Evolutionary conservation across 2,797 vertebrate genomes (phyloP).

Genomic region (Etheostoma perlongum): DNA sequence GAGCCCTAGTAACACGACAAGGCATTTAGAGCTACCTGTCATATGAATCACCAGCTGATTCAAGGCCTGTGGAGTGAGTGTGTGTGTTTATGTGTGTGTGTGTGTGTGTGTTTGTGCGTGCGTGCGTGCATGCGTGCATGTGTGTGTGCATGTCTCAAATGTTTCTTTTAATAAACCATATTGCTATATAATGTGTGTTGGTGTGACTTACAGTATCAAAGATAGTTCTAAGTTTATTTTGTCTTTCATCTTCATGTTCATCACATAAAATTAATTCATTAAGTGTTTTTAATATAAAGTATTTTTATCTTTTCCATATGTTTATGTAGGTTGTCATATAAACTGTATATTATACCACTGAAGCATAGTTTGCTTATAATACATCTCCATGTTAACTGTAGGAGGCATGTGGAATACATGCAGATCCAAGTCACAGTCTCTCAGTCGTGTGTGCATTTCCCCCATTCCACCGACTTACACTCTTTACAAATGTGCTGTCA

Average conservation of each 20-base stretch:
- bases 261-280: neutral
- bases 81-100: neutral
- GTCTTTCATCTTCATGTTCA: constrained; percentile 8
- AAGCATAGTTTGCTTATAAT: neutral
- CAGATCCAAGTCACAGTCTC: constrained; percentile 33
- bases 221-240: neutral
- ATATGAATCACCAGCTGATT: constrained; percentile 50
- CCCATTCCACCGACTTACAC: neutral
- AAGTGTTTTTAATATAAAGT: neutral
- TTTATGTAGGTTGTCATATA: neutral
- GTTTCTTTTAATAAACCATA: constrained; percentile 30
- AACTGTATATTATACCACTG: neutral
- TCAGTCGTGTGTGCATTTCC: constrained; percentile 10
- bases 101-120: constrained; percentile 5
- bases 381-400: constrained; percentile 20
- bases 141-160: constrained; percentile 17
- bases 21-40: constrained; percentile 68
- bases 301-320: neutral
- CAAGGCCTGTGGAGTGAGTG: constrained; percentile 14
- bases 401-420: constrained; percentile 13
- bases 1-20: constrained; percentile 64
- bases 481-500: constrained; percentile 29
- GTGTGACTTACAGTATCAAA: constrained; percentile 3
- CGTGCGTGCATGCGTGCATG: constrained; percentile 10
- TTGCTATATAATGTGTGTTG: constrained; percentile 10